phyloP scores from a whole-genome alignment of 2,888 invertebrate species.

The Idaea straminata region DNA sequence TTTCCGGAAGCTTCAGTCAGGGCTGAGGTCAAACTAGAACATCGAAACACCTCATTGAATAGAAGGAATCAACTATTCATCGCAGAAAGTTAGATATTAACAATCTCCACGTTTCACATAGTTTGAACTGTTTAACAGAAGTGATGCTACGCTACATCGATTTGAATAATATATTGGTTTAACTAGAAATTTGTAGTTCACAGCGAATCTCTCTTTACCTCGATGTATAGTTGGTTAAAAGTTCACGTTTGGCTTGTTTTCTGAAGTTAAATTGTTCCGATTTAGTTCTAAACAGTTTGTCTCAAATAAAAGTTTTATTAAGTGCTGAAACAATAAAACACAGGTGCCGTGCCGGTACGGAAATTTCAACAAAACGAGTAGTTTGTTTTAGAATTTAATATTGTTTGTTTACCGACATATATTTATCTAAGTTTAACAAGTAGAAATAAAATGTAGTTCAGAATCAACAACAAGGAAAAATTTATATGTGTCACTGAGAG shows the following conservation, averaged over 20 bases:
- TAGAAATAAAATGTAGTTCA: neutral
- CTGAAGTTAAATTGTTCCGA: neutral
- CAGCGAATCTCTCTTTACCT: neutral
- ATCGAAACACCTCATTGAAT: neutral
- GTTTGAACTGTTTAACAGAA: neutral
- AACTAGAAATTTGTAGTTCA: neutral
- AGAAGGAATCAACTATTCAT: slow-evolving; percentile 8
- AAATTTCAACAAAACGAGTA: neutral
- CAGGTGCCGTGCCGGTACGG: neutral
- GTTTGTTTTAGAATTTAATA: neutral
- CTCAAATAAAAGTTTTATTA: neutral
- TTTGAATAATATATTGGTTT: slow-evolving; percentile 17
- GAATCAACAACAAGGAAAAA: neutral
- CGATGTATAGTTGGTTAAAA: neutral
- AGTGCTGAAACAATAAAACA: neutral
- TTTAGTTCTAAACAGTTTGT: slow-evolving; percentile 1
- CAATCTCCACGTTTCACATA: slow-evolving; percentile 12
- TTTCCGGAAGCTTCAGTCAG: neutral
- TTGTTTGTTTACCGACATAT: neutral
- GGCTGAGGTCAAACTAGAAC: neutral
- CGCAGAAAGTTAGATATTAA: slow-evolving; percentile 6
- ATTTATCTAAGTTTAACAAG: neutral
- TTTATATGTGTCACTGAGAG: neutral
- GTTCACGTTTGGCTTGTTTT: neutral
- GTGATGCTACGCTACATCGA: slow-evolving; percentile 10